Percentiles rank a stretch among this genome's conserved stretches.
Conservation (phyloP, 2,888 invertebrate genomes). For the Cyclophora punctaria region DNA sequence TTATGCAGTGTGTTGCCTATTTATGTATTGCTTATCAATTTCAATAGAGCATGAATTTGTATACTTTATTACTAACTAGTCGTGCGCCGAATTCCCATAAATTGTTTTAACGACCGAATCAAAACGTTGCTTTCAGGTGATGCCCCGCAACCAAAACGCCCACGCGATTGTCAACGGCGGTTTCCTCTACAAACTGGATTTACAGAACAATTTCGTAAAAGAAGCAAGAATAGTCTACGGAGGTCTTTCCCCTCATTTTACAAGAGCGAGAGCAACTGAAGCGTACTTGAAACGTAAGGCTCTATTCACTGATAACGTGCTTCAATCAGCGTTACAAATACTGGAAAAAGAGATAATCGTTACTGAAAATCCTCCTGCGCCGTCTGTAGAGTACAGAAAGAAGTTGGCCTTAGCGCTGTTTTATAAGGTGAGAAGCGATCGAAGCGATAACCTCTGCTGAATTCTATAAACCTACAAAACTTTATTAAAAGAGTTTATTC, state of each 20-base stretch:
- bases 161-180: constrained; percentile 86
- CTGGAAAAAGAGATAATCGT: constrained; percentile 38
- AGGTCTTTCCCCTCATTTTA: constrained; percentile 62
- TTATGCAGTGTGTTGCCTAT: too few species aligned
- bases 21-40: too few species aligned
- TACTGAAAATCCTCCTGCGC: constrained; percentile 60
- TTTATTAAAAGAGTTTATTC: too few species aligned
- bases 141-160: constrained; percentile 82
- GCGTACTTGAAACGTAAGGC: constrained; percentile 55
- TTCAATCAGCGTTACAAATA: constrained; percentile 47
- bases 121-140: constrained; percentile 68
- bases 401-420: constrained; percentile 69
- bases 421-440: constrained; percentile 75
- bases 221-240: constrained; percentile 76
- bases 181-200: constrained; percentile 75
- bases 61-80: too few species aligned
- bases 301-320: constrained; percentile 46
- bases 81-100: too few species aligned
- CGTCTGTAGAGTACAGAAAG: constrained; percentile 74
- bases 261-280: constrained; percentile 72
- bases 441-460: too few species aligned
- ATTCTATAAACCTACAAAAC: too few species aligned
- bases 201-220: constrained; percentile 42
- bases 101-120: too few species aligned
- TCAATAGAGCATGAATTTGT: too few species aligned